A percentile compares a stretch with the other conserved stretches of the same genome.
phyloP scores from a whole-genome alignment of 2,888 invertebrate species.

The Synanthedon andrenaeformis region DNA sequence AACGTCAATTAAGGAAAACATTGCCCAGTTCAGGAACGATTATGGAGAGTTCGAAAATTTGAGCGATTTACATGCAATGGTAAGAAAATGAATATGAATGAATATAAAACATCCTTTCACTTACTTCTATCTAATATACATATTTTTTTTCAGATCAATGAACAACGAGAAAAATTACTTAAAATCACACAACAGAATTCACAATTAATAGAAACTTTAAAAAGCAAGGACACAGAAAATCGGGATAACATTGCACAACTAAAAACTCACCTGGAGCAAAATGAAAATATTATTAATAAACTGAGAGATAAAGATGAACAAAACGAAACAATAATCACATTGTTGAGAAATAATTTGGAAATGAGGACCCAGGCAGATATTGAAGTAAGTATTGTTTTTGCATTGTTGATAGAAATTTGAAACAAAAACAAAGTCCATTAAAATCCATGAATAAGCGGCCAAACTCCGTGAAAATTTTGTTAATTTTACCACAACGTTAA shows the following conservation, averaged over 20 bases:
- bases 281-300: constrained; percentile 33
- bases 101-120: too few relatives aligned
- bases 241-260: constrained; percentile 27
- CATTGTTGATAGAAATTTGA: too few relatives aligned
- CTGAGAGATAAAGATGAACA: constrained; percentile 47
- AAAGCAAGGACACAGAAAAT: constrained; percentile 34
- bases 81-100: constrained; percentile 10
- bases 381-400: constrained; percentile 23
- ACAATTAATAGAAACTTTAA: constrained; percentile 31
- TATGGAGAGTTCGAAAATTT: constrained; percentile 44
- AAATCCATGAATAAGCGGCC: background rate
- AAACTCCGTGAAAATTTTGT: too few relatives aligned
- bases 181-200: constrained; percentile 32
- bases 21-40: constrained; percentile 37
- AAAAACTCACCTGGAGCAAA: constrained; percentile 29
- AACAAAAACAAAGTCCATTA: background rate
- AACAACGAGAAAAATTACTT: constrained; percentile 33
- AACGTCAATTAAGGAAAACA: constrained; percentile 31
- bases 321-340: constrained; percentile 42
- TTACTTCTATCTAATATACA: background rate
- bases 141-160: constrained; percentile 29
- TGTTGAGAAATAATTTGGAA: constrained; percentile 41
- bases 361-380: constrained; percentile 34
- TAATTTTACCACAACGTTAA: too few relatives aligned
- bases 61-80: constrained; percentile 39